Percentiles rank a stretch among this genome's conserved stretches.
phyloP scores from a whole-genome alignment of 2,113 vertebrate genomes.

The Macquaria ambigua region DNA sequence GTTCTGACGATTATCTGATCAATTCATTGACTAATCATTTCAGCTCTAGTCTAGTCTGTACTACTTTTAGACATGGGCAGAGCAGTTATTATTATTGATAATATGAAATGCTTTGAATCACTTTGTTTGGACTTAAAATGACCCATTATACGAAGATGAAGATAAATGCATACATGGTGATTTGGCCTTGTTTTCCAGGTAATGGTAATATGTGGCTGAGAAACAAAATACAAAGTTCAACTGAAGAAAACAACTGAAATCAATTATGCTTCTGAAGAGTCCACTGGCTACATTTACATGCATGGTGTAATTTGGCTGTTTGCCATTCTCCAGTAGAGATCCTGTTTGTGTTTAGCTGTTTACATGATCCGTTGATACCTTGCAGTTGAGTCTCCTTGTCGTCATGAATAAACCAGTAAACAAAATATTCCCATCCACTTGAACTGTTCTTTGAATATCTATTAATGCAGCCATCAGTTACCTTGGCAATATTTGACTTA shows the following conservation, averaged over 20 bases:
- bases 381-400: constrained; percentile 25
- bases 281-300: constrained; percentile 18
- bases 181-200: neutral
- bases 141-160: neutral
- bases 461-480: neutral
- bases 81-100: neutral
- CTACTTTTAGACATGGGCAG: neutral
- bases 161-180: neutral
- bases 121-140: too few species aligned
- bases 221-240: neutral
- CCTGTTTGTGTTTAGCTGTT: constrained; percentile 41
- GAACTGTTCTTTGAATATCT: constrained; percentile 16
- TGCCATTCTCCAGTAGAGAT: constrained; percentile 36
- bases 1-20: neutral
- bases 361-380: constrained; percentile 26
- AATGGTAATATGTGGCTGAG: neutral
- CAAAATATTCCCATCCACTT: constrained; percentile 7
- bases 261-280: constrained; percentile 10
- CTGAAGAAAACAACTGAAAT: constrained; percentile 5
- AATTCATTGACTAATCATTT: neutral
- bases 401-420: constrained; percentile 49
- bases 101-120: neutral
- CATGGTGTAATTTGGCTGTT: constrained; percentile 30
- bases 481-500: neutral
- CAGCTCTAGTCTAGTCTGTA: neutral